phyloP scores from a whole-genome alignment of 2,113 vertebrate genomes.

The Notarius quadriscutis region DNA sequence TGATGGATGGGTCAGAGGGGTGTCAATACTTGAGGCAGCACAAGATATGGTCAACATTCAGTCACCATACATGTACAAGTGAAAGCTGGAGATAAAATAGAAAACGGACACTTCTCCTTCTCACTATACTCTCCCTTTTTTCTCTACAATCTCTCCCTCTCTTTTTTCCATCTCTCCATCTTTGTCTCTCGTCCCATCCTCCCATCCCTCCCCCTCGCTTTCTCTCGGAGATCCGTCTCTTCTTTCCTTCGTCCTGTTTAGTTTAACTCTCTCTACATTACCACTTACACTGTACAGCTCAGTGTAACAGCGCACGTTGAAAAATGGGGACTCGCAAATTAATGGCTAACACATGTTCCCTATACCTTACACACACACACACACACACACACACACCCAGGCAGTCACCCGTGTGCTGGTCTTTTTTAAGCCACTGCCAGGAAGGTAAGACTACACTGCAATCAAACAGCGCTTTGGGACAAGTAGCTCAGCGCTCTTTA shows the following conservation, averaged over 20 bases:
- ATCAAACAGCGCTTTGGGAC: conserved; percentile 57
- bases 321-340: conserved; percentile 91
- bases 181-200: background rate
- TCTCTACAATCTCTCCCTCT: background rate
- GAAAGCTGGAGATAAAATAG: background rate
- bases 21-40: background rate
- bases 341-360: conserved; percentile 89
- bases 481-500: conserved; percentile 39
- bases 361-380: conserved; percentile 60
- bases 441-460: conserved; percentile 55
- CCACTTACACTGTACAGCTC: conserved; percentile 83
- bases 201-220: background rate
- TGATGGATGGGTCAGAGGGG: background rate
- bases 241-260: conserved; percentile 81
- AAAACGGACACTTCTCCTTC: background rate
- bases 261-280: conserved; percentile 85
- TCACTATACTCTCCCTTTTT: background rate
- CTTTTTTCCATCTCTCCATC: background rate
- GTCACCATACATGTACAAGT: background rate
- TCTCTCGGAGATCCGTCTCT: conserved; percentile 48
- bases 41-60: background rate
- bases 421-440: conserved; percentile 49
- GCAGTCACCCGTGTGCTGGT: conserved; percentile 43
- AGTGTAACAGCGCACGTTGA: conserved; percentile 79
- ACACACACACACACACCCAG: conserved; percentile 23